Conservation (phyloP, 2,888 invertebrate species). For the Drosophila flavopinicola region DNA sequence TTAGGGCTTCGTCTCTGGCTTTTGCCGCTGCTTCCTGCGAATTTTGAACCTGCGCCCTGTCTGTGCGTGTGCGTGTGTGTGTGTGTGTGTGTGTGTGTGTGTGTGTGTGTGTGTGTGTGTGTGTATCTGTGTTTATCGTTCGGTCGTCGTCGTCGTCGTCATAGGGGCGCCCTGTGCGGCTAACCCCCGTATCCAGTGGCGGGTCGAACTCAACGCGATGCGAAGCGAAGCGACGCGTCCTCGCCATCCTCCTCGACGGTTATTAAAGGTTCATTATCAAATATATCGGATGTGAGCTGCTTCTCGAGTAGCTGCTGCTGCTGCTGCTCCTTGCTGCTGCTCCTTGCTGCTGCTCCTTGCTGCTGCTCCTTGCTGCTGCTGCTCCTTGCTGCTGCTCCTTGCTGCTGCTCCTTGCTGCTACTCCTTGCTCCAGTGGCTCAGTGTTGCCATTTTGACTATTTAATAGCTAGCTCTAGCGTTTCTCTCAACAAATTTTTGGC, state of each 20-base stretch:
- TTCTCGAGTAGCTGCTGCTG: slow-evolving; percentile 23
- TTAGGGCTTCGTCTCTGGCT: slow-evolving; percentile 37
- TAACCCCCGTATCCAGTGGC: slow-evolving; percentile 32
- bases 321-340: slow-evolving; percentile 1
- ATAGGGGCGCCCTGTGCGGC: slow-evolving; percentile 45
- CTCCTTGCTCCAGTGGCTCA: no score
- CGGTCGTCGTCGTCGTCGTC: slow-evolving; percentile 10
- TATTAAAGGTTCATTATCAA: slow-evolving; percentile 72
- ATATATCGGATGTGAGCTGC: slow-evolving; percentile 43
- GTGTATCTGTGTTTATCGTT: slow-evolving; percentile 9
- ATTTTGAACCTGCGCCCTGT: slow-evolving; percentile 48
- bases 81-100: slow-evolving; percentile 15
- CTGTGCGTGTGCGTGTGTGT: not conserved
- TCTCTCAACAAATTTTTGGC: no score
- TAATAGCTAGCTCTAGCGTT: no score
- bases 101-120: no score
- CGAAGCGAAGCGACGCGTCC: slow-evolving; percentile 11
- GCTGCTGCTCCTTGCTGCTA: no score
- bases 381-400: slow-evolving; percentile 1
- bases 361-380: slow-evolving; percentile 10
- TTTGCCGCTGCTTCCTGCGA: slow-evolving; percentile 35
- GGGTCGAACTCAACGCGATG: slow-evolving; percentile 10
- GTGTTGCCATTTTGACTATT: no score
- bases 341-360: slow-evolving; percentile 16
- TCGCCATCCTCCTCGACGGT: slow-evolving; percentile 44